Base-by-base conservation (phyloP, 2,797 vertebrate species). In the Graptemys geographica region DNA sequence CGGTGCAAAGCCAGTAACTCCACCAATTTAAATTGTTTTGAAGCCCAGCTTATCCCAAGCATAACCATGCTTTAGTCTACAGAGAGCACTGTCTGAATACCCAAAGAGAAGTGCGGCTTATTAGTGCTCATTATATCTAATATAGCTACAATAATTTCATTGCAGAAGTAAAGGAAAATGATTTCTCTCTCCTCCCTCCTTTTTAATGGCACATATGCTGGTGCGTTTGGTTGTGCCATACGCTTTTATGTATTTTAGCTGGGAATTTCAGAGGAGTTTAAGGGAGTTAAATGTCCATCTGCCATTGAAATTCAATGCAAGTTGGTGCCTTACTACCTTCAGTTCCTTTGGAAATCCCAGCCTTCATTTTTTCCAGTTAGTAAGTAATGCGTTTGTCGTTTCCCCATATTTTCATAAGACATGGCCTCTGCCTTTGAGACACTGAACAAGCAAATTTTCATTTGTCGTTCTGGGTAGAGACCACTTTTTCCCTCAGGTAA, bases 271-370 rank as follows among this genome's bases (percentile, higher is more conserved):
- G 89, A 72, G 82, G 56, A 0, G 1, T 57, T 21, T 56, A 52
- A 6, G 28, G 57, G 93, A 83, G 21, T 37, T 79, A 81, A 10
- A 55, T 87, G 44, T 11, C 84, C 87, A 52, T 55, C 79, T 87
- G 53, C 25, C 47, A 79, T 69, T 91, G 79, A 91, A 94, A 86
- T 57, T 44, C 41, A 69, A 27, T 23, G 10, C 88, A 87, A 90
- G 76, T 72, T 86, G 74, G 86, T 90, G 81, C 53, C 0, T 87
- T 84, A 83, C 37, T 57, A 23, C 91, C 90, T 94, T 93, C 92
- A 87, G 62, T 89, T 76, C 74, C 49, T 94, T 95, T 74, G 88
- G 86, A 92, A 96, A 95, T 78, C 4, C 78, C 76, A 31, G 11
- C 2, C 83, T 94, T 87, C 90, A 47, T 89, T 93, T 92, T 89